Base-by-base conservation (phyloP, 2,113 vertebrate genomes). In the Lates calcarifer region DNA sequence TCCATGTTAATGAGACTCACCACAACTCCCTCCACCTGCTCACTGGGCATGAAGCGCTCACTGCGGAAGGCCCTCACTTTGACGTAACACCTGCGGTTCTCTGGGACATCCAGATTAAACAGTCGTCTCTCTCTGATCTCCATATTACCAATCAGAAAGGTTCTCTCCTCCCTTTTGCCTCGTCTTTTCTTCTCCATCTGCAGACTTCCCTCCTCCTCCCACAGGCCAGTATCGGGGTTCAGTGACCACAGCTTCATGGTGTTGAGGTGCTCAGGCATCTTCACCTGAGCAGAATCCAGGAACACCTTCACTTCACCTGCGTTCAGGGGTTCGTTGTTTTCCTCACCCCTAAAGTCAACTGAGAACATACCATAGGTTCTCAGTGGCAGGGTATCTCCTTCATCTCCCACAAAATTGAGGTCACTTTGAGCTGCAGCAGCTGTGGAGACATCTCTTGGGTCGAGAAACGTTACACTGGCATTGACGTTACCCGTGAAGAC, bases 361-460 rank as follows among this genome's bases (percentile, higher is more conserved):
- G 98, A 99, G 89, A 99, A 99, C 98, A 99, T 99, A 62, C 98
- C 98, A 0, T 99, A 99, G 0, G 98, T 99, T 81, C 97, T 96
- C 77, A 99, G 95, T 0, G 98, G 98, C 26, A 99, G 89, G 9
- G 96, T 93, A 0, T 99, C 98, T 1, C 98, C 98, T 82, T 99
- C 97, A 0, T 95, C 94, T 0, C 93, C 95, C 8, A 99, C 88
- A 81, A 97, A 99, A 83, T 96, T 99, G 61, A 99, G 95, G 93
- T 99, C 98, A 24, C 97, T 99, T 92, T 97, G 98, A 69, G 96
- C 96, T 53, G 96, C 96, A 0, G 96, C 71, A 14, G 97, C 97
- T 2, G 93, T 94, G 15, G 98, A 96, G 26, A 98, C 77, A 18
- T 98, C 96, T 86, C 98, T 95, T 0, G 98, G 97, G 60, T 99